Conservation (phyloP, 2,113 vertebrate species). For the Macquaria australasica region DNA sequence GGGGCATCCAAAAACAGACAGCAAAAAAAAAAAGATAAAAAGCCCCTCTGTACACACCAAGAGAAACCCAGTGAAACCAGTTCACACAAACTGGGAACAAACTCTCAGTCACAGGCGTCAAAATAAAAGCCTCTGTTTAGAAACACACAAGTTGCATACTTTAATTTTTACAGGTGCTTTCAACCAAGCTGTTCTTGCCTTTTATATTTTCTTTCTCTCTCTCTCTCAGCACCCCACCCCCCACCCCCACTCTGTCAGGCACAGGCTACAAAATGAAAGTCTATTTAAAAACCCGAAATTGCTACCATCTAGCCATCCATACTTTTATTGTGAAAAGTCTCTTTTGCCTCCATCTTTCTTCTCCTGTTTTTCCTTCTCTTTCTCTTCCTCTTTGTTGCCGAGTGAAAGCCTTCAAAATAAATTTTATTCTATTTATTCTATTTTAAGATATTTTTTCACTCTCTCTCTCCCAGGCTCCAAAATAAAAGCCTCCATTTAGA, state of each 20-base stretch:
- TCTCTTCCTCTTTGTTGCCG: neutral
- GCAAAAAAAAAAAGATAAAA: slow-evolving; percentile 40
- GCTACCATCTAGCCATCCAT: too few species aligned
- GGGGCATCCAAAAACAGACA: neutral
- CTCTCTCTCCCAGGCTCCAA: neutral
- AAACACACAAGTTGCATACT: neutral
- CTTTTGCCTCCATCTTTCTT: neutral
- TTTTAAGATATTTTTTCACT: neutral
- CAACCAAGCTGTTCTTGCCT: neutral
- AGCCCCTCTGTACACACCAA: neutral
- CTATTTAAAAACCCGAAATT: too few species aligned
- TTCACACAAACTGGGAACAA: neutral
- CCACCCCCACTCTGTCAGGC: neutral
- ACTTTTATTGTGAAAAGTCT: neutral
- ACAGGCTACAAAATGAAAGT: too few species aligned
- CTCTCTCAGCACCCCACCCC: too few species aligned
- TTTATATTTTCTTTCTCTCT: neutral
- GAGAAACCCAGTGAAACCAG: neutral
- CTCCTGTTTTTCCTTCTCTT: neutral
- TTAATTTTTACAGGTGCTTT: neutral
- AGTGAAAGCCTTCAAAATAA: neutral
- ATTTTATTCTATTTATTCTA: neutral
- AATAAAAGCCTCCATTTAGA: slow-evolving; percentile 25
- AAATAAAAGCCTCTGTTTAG: neutral
- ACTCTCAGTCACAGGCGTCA: too few species aligned